Base-by-base conservation (phyloP, 2,797 vertebrate genomes). In the Acipenser oxyrinchus region DNA sequence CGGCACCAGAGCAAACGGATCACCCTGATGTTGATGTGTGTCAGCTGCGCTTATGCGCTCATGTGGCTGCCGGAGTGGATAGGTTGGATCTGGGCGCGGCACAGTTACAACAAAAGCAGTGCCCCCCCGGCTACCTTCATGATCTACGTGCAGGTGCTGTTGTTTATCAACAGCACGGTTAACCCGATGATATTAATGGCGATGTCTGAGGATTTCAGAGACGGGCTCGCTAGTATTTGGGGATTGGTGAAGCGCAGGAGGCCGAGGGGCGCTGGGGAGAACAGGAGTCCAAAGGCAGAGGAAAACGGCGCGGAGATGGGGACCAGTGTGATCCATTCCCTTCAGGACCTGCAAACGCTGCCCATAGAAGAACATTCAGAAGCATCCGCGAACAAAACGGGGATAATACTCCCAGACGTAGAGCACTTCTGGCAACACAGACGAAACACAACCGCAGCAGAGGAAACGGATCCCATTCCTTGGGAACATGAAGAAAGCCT, bases 391-490 rank as follows among this genome's bases (percentile, higher is more conserved):
- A 69, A 69, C 13, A 73, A 71, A 1, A 67, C 52, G 9, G 85
- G 85, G 60, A 86, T 81, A 69, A 81, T 82, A 51, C 80, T 91
- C 51, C 91, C 92, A 1, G 91, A 93, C 53, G 80, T 93, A 68
- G 86, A 90, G 71, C 86, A 91, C 75, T 92, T 93, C 50, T 92
- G 92, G 92, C 91, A 86, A 9, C 88, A 88, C 58, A 84, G 92
- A 70, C 79, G 87, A 68, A 86, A 87, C 51, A 87, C 86, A 48
- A 72, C 80, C 1, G 78, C 86, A 0, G 80, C 82, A 8, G 87
- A 87, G 48, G 81, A 86, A 48, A 83, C 81, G 55, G 89, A 92
- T 61, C 92, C 91, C 0, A 72, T 91, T 53, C 92, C 92, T 0
- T 93, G 92, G 92, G 92, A 92, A 70, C 78, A 76, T 68, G 81